Evolutionary conservation across 2,888 invertebrate species (phyloP).

Genomic region (Girardia tigrina): DNA sequence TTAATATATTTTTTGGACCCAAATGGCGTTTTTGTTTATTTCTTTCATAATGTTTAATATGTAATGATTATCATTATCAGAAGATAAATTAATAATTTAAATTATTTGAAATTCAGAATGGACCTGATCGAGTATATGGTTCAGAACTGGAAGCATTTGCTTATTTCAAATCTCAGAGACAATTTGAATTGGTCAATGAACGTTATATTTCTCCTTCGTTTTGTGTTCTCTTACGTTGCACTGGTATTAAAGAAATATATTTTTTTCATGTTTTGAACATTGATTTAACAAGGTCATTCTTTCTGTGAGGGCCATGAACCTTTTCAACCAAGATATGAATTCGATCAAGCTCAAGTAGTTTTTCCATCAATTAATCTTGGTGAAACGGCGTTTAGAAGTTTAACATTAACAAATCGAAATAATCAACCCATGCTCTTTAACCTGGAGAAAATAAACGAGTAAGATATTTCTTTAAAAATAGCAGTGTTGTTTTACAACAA

Average conservation of each 20-base stretch:
- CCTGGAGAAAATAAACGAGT: slow-evolving; percentile 42
- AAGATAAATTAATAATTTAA: too few species aligned
- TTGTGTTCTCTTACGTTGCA: slow-evolving; percentile 43
- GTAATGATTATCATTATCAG: too few species aligned
- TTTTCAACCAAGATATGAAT: slow-evolving; percentile 43
- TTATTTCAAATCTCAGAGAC: slow-evolving; percentile 47
- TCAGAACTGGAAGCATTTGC: slow-evolving; percentile 47
- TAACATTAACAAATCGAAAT: slow-evolving; percentile 43
- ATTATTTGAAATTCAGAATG: neutral
- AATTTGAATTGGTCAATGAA: slow-evolving; percentile 47
- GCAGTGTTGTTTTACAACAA: too few species aligned
- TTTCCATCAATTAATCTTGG: slow-evolving; percentile 46
- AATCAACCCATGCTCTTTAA: slow-evolving; percentile 46
- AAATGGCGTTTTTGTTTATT: too few species aligned
- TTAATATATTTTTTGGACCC: too few species aligned
- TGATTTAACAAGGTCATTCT: slow-evolving; percentile 40
- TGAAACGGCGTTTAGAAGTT: slow-evolving; percentile 44
- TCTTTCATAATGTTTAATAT: too few species aligned
- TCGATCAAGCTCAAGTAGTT: slow-evolving; percentile 42
- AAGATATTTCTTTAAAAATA: too few species aligned
- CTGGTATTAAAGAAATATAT: neutral
- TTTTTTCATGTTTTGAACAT: neutral
- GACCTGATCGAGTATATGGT: slow-evolving; percentile 41
- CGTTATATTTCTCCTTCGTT: slow-evolving; percentile 46
- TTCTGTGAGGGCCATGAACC: slow-evolving; percentile 47